These are phyloP conservation scores for Entomobrya multifasciata DNA, from an alignment of 2,888 invertebrate species.

Conservation along the genomic window DNA sequence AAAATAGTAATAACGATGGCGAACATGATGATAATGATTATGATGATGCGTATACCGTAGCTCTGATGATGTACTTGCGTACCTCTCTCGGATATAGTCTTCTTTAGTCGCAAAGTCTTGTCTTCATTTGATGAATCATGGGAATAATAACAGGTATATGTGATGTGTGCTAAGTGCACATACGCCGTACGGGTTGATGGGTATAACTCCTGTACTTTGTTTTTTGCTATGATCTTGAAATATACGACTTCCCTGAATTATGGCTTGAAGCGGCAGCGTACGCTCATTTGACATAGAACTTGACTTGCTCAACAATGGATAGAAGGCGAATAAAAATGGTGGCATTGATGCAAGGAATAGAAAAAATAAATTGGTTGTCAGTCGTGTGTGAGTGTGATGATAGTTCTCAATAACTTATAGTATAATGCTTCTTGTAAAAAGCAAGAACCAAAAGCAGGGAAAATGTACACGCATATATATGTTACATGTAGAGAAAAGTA, in stretches of 20 bases:
- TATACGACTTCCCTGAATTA: conserved; percentile 8
- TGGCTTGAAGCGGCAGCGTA: background rate
- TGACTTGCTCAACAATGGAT: conserved; percentile 31
- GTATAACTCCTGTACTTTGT: too few species aligned
- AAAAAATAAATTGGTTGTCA: background rate
- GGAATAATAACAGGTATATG: conserved; percentile 50
- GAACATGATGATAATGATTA: conserved; percentile 11
- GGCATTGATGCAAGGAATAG: conserved; percentile 8
- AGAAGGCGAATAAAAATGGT: background rate
- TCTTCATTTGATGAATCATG: conserved; percentile 22
- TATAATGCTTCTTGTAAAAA: background rate
- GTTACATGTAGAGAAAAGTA: background rate
- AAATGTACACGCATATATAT: too few species aligned
- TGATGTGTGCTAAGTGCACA: background rate
- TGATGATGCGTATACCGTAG: conserved; percentile 65
- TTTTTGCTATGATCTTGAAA: conserved; percentile 29
- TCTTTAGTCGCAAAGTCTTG: conserved; percentile 12
- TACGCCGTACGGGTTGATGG: background rate
- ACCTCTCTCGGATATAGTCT: conserved; percentile 45
- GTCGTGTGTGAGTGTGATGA: background rate
- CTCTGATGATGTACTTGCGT: too few species aligned
- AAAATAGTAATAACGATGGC: background rate
- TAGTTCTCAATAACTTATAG: conserved; percentile 25
- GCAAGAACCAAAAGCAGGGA: background rate
- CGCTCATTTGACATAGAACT: conserved; percentile 27